Evolutionary conservation across 2,113 vertebrate species (phyloP), one percentile per base, ranked within the genome.

Genomic region (Sceloporus undulatus): DNA sequence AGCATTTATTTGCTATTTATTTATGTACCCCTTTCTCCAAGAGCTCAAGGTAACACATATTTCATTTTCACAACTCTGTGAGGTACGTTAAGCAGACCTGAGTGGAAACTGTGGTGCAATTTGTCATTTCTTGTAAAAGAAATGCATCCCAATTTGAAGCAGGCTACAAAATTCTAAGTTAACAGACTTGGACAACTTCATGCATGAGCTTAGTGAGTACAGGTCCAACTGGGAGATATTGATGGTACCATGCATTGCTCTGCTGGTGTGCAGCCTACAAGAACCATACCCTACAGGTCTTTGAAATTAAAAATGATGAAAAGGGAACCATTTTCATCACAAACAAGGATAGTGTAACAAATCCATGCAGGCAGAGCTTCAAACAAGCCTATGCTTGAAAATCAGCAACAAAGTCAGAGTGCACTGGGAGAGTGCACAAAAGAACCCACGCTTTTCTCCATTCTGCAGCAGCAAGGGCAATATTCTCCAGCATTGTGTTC

Each of bases 271-370:
- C 23, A 93, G 73, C 73, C 91, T 84, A 93, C 90, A 92, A 92
- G 79, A 91, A 84, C 71, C 59, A 84, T 94, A n/a, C 54, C 86
- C 68, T 78, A 7, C 70, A 79, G 75, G 84, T 87, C 85, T 95
- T 91, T 91, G 91, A 94, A 94, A 96, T 94, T 93, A 95, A 95
- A 94, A 95, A 88, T 66, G 16, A 96, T 92, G 89, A 87, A 95
- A 94, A 93, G 75, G 77, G 18, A 86, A 42, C 88, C 48, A 79
- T 70, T 62, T 93, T 95, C 91, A 81, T 93, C 85, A 89, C 94
- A 92, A 91, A 94, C 84, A 85, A 91, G 75, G 75, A 91, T 84
- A 80, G 92, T 85, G 16, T 3, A 93, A 62, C 86, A 79, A 71
- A 73, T 85, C 81, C 70, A 86, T 84, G 89, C 85, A 92, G 78